Evolutionary conservation across 1,140 invertebrate genomes (phyloP), one percentile per base, ranked within the genome.

Genomic region (Pseudomyrmex gracilis): DNA sequence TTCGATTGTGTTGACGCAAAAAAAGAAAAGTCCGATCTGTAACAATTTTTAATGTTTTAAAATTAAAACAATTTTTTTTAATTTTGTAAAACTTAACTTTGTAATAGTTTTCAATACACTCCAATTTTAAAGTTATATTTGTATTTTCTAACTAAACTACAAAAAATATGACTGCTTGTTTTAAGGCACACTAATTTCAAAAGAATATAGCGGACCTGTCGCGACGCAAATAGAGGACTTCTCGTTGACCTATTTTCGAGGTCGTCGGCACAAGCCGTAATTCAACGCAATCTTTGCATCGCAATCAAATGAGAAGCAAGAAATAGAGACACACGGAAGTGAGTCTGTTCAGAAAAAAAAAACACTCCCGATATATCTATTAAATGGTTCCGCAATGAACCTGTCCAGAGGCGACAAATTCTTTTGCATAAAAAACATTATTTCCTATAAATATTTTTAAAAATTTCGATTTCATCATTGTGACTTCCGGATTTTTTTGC

Each of bases 141-240:
- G 17, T 57, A 47, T 55, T 51, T 13, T 15, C 3, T 49, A 20
- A 43, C 2, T 22, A 12, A 15, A 53, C 34, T 51, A 66, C 34
- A 34, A 34, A 34, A 43, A 53, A 9, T 20, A 43, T 1, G 5
- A 47, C 34, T 34, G 34, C 24, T 43, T 55, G 17, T 68, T 68
- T 8, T 10, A 13, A n/a, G 15, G 68, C 24, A 68, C 64, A 57
- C 34, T 70, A 20, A 57, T 58, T 60, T 49, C 76, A 70, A 67
- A 68, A 51, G 66, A 83, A 71, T 63, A n/a, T 51, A 67, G 22
- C 17, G 15, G 85, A 85, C 66, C 58, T 77, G 49, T 34, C 53
- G 9, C 55, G 51, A 70, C 82, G 24, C 20, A 74, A 87, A 87
- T 86, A 87, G 82, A 86, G 8, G 34, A 49, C 47, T 64, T 74